Conservation (phyloP, 2,888 invertebrate species). For the Orthosia gracilis region DNA sequence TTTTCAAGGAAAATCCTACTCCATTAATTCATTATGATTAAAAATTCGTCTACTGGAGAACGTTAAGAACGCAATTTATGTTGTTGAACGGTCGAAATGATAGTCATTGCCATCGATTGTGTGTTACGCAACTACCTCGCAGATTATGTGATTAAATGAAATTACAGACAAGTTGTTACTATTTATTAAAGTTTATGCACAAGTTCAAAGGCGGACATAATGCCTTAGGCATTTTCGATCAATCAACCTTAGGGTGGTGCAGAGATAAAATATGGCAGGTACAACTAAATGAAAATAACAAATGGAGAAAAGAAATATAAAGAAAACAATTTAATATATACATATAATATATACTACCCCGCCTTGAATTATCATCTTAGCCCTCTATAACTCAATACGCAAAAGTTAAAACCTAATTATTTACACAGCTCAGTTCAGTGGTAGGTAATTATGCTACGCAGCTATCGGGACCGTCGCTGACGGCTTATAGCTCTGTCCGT, state of each 20-base stretch:
- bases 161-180: neutral
- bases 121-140: neutral
- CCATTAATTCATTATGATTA: neutral
- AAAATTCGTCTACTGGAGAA: neutral
- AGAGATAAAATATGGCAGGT: too few relatives aligned
- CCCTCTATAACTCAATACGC: slow-evolving; percentile 17
- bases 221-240: too few relatives aligned
- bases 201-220: too few relatives aligned
- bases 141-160: neutral
- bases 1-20: neutral
- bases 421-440: slow-evolving; percentile 42
- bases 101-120: neutral
- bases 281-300: too few relatives aligned
- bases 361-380: slow-evolving; percentile 2
- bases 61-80: neutral
- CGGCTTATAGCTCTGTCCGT: slow-evolving; percentile 69
- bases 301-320: too few relatives aligned
- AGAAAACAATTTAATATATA: too few relatives aligned
- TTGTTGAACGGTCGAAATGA: neutral
- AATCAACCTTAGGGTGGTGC: too few relatives aligned
- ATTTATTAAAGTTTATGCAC: too few relatives aligned
- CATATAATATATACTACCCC: too few relatives aligned
- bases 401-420: slow-evolving; percentile 50
- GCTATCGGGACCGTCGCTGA: slow-evolving; percentile 57
- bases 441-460: slow-evolving; percentile 57